These are phyloP conservation scores for Tachina grossa DNA, from an alignment of 2,888 invertebrate species.

Conservation along the genomic window DNA sequence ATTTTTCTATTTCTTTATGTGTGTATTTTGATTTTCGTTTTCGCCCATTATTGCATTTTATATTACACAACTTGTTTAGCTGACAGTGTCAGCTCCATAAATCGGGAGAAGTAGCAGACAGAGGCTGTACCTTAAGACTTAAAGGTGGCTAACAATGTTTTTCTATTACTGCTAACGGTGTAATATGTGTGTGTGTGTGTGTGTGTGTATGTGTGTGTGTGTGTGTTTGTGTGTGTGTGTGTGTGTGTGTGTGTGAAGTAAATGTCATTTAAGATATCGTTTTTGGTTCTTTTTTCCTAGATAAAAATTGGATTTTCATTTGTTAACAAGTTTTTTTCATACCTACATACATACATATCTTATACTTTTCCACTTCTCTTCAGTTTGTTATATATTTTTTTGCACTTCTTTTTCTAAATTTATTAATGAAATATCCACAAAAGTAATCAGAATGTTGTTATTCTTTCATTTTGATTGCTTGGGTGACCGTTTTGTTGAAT, in stretches of 20 bases:
- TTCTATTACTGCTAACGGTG: slow-evolving; percentile 36
- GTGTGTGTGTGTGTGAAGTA: not conserved
- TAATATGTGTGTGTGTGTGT: not conserved
- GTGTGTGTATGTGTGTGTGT: too few relatives aligned
- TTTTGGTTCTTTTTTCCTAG: slow-evolving; percentile 51
- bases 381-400: not conserved
- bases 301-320: slow-evolving; percentile 68
- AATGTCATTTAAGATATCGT: slow-evolving; percentile 59
- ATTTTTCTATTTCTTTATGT: slow-evolving; percentile 49
- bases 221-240: not conserved
- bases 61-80: not conserved
- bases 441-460: slow-evolving; percentile 55
- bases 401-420: not conserved
- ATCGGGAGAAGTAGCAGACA: not conserved
- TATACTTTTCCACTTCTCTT: not conserved
- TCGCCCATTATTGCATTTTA: not conserved
- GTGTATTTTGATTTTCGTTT: not conserved
- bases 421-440: slow-evolving; percentile 58
- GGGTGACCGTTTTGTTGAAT: slow-evolving; percentile 28
- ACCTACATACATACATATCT: not conserved
- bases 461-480: not conserved
- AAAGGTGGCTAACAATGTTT: not conserved
- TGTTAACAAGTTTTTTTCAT: slow-evolving; percentile 55
- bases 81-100: not conserved
- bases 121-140: not conserved